phyloP scores from a whole-genome alignment of 2,113 vertebrate species.

The Trematocara variabile region DNA sequence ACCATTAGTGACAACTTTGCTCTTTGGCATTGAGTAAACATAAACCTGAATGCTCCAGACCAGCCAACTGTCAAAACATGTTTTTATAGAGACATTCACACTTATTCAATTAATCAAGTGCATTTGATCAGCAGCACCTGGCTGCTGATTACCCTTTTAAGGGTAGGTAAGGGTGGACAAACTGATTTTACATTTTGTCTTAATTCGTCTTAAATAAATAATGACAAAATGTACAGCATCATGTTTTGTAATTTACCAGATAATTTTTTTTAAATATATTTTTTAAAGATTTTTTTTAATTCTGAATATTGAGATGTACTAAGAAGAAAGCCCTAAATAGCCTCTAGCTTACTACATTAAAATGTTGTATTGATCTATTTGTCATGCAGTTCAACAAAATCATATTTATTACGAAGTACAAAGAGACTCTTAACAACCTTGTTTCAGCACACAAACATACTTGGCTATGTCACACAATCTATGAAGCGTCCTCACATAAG shows the following conservation, averaged over 20 bases:
- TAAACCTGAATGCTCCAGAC: background rate
- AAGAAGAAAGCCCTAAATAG: background rate
- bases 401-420: slow-evolving; percentile 39
- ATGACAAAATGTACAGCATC: background rate
- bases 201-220: background rate
- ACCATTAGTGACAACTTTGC: background rate
- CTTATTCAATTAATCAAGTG: background rate
- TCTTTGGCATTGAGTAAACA: background rate
- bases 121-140: background rate
- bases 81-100: background rate
- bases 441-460: slow-evolving; percentile 28
- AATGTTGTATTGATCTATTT: slow-evolving; percentile 55
- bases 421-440: background rate
- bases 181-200: background rate
- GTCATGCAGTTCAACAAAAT: slow-evolving; percentile 32
- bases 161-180: background rate
- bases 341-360: slow-evolving; percentile 36
- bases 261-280: background rate
- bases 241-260: background rate
- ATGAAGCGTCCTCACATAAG: slow-evolving; percentile 3
- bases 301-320: slow-evolving; percentile 9
- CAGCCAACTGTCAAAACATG: background rate
- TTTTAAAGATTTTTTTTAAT: background rate
- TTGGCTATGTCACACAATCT: background rate
- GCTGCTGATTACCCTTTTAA: background rate